Percentiles rank a stretch among this genome's conserved stretches.
Evolutionary conservation across 2,888 invertebrate species (phyloP).

Genomic region (Yponomeuta malinellus): DNA sequence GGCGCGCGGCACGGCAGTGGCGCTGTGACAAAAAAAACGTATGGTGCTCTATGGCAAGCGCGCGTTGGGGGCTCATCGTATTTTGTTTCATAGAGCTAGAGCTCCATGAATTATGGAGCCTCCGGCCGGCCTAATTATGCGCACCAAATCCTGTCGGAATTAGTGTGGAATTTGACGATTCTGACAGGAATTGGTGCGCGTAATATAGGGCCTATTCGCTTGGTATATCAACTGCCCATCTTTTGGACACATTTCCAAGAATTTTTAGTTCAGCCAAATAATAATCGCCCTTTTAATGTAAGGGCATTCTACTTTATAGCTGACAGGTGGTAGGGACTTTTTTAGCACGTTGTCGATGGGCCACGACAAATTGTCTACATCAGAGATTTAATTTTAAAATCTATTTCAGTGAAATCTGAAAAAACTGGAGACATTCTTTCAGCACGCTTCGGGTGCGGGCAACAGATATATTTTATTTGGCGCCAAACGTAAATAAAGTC

Average conservation of each 20-base stretch:
- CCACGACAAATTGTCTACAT: slow-evolving; percentile 15
- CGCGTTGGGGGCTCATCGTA: too few relatives aligned
- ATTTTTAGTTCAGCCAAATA: not conserved
- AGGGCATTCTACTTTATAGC: not conserved
- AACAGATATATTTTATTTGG: slow-evolving; percentile 39
- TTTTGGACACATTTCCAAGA: not conserved
- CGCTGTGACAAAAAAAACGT: too few relatives aligned
- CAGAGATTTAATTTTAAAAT: slow-evolving; percentile 13
- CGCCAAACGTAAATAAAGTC: slow-evolving; percentile 67
- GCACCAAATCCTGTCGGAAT: too few relatives aligned
- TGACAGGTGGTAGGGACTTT: not conserved
- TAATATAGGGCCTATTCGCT: too few relatives aligned
- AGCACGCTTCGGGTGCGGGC: slow-evolving; percentile 40
- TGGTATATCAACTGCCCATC: not conserved
- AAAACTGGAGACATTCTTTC: slow-evolving; percentile 34
- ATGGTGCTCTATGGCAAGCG: too few relatives aligned
- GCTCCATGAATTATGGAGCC: too few relatives aligned
- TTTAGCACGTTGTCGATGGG: not conserved
- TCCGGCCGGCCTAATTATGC: too few relatives aligned
- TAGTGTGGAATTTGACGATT: too few relatives aligned
- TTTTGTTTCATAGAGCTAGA: too few relatives aligned
- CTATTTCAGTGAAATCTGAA: slow-evolving; percentile 18
- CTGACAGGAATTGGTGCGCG: too few relatives aligned
- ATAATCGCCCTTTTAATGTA: not conserved
- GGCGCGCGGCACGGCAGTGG: too few relatives aligned